A percentile compares a stretch with the other conserved stretches of the same genome.
Conservation (phyloP, 2,888 invertebrate species). For the Parasteatoda lunata region DNA sequence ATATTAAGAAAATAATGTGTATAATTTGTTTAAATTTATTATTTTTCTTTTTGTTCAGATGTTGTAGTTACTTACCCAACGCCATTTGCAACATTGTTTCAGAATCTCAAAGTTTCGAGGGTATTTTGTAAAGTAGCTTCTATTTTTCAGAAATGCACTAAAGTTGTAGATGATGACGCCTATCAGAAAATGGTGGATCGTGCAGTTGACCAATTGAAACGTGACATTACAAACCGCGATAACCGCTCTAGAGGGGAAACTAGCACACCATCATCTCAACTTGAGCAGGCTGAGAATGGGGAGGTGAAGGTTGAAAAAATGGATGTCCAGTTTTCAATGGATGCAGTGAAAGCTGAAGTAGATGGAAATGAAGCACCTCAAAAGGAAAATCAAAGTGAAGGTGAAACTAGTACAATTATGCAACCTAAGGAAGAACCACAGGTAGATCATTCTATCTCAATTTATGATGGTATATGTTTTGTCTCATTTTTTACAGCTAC, state of each 20-base stretch:
- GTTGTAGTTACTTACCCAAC: too few relatives aligned
- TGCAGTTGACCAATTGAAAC: conserved; percentile 74
- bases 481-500: not conserved
- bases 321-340: conserved; percentile 40
- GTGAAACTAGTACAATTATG: conserved; percentile 7
- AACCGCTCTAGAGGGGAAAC: conserved; percentile 52
- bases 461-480: not conserved
- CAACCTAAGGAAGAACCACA: conserved; percentile 40
- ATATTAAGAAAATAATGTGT: too few relatives aligned
- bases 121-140: too few relatives aligned
- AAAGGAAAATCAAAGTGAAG: conserved; percentile 27
- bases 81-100: too few relatives aligned
- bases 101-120: too few relatives aligned
- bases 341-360: conserved; percentile 35
- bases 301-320: conserved; percentile 40
- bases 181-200: conserved; percentile 91
- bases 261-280: conserved; percentile 25
- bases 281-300: conserved; percentile 29
- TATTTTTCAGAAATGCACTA: conserved; percentile 80
- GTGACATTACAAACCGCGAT: conserved; percentile 66
- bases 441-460: not conserved
- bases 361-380: conserved; percentile 4
- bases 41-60: too few relatives aligned
- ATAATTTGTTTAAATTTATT: too few relatives aligned
- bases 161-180: conserved; percentile 93